Evolutionary conservation across 2,797 vertebrate species (phyloP), one percentile per base, ranked within the genome.

Genomic region (Melanotaenia pygmaea): DNA sequence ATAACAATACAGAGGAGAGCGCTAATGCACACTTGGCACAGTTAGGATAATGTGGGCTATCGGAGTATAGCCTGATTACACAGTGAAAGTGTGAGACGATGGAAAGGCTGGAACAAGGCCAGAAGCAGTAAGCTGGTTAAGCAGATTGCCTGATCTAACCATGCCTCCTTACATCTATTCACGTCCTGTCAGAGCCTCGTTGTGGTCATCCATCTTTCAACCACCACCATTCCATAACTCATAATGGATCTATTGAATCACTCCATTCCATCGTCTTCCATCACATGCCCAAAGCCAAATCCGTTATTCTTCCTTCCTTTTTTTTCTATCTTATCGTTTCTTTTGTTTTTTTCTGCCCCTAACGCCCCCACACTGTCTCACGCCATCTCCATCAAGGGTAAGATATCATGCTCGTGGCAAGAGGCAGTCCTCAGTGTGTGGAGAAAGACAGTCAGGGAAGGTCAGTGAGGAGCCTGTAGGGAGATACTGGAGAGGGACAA

Each of bases 171-270:
- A 79, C 82, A 85, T 89, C 89, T 83, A 81, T 92, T 91, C 87
- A 89, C 86, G 76, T 86, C 81, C 79, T 63, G 74, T 88, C 79
- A 89, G 89, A 86, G 83, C 76, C 76, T 67, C 68, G 56, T 87
- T 77, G 81, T 83, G 71, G 76, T 81, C 85, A 90, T 84, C 82
- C 82, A 71, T 91, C 88, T 73, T 77, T 64, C 67, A 43, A 59
- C 77, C 86, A 24, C 76, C 74, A 61, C 64, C 40, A 40, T 69
- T 56, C 80, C 75, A 70, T 61, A 35, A 26, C 79, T 81, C 77
- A 83, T 91, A 92, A 92, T 91, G 89, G 83, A 83, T 84, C 86
- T 59, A 82, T 88, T 88, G 81, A 93, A 79, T 85, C 88, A 83
- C 84, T 86, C 79, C 85, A 82, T 91, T 90, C 50, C 50, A 53